phyloP scores from a whole-genome alignment of 2,113 vertebrate species.

The Aptenodytes forsteri region DNA sequence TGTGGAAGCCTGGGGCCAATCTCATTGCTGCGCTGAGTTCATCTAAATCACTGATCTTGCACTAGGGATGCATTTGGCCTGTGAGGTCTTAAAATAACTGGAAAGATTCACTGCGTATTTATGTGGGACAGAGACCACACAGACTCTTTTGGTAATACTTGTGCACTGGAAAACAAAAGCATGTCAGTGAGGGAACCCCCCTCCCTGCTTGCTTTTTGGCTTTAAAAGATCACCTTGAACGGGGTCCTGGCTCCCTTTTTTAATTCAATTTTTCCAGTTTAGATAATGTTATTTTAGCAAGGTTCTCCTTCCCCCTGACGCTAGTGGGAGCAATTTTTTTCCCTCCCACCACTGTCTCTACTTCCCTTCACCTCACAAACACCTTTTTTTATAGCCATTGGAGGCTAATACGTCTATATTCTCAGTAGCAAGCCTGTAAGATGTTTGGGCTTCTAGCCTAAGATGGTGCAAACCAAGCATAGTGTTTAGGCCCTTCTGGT shows the following conservation, averaged over 20 bases:
- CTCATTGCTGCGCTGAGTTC: neutral
- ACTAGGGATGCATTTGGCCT: neutral
- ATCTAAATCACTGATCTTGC: neutral
- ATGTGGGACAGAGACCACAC: neutral
- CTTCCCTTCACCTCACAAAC: neutral
- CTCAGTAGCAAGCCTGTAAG: neutral
- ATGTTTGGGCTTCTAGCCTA: neutral
- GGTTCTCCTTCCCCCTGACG: neutral
- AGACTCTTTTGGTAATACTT: neutral
- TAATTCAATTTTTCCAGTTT: neutral
- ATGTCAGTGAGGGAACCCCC: accelerated
- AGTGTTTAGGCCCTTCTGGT: neutral
- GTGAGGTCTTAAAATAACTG: neutral
- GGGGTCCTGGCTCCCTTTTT: neutral
- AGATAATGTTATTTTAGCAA: neutral
- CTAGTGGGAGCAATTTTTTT: neutral
- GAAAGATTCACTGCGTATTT: neutral
- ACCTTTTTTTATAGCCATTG: neutral
- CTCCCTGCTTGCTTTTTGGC: neutral
- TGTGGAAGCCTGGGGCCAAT: neutral
- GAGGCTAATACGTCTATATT: neutral
- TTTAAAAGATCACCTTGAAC: neutral
- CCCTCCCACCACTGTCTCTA: neutral
- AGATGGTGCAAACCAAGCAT: neutral
- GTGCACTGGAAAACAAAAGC: neutral